Conservation (phyloP, 1,140 invertebrate species). For the Brachionus plicatilis region DNA sequence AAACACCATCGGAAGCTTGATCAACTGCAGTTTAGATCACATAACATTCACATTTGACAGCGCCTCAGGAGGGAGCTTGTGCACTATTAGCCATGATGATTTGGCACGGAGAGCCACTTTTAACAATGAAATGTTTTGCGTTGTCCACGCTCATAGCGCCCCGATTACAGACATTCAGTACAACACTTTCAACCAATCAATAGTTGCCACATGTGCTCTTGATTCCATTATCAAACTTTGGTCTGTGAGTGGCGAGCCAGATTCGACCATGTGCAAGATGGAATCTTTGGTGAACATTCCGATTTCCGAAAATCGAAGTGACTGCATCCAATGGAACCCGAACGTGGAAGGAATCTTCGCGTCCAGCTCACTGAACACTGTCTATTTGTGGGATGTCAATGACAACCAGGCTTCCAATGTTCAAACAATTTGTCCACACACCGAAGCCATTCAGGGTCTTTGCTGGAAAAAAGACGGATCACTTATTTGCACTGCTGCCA, state of each 20-base stretch:
- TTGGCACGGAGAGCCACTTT: background rate
- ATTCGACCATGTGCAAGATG: background rate
- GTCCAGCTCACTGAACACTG: background rate
- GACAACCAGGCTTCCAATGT: constrained; percentile 41
- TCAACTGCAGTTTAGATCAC: constrained; percentile 20
- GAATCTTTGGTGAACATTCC: background rate
- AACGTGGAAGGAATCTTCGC: constrained; percentile 11
- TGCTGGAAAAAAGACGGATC: constrained; percentile 77
- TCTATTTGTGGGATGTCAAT: constrained; percentile 28
- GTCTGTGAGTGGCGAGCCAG: background rate
- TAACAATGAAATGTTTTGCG: constrained; percentile 8
- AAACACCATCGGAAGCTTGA: constrained; percentile 29
- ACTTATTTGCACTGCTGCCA: constrained; percentile 63
- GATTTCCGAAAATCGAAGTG: constrained; percentile 3
- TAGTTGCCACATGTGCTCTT: constrained; percentile 26
- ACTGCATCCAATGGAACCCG: constrained; percentile 30
- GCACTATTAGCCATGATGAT: constrained; percentile 28
- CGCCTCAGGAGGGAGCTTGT: constrained; percentile 19
- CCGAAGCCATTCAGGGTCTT: constrained; percentile 74
- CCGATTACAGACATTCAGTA: constrained; percentile 39
- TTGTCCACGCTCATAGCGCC: constrained; percentile 13
- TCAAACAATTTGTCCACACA: constrained; percentile 69
- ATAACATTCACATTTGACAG: constrained; percentile 38
- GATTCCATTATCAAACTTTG: constrained; percentile 14
- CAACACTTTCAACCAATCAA: constrained; percentile 14